These are phyloP conservation scores for Lepidonotus clava DNA, from an alignment of 2,888 invertebrate species.

Conservation along the genomic window DNA sequence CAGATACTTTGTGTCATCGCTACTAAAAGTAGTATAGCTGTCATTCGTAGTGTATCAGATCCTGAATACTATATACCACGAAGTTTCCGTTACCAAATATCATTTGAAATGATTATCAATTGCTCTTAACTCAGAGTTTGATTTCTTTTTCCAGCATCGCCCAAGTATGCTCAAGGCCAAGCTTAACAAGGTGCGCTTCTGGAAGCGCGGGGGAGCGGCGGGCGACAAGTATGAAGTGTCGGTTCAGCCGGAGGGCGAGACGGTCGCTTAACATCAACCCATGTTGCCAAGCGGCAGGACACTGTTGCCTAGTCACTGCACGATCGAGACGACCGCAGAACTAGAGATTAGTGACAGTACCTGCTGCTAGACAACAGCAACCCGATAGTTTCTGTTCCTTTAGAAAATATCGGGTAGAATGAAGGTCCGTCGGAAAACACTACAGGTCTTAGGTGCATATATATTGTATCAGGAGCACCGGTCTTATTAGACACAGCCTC, in stretches of 20 bases:
- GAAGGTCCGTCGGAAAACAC: slow-evolving; percentile 42
- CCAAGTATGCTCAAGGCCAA: slow-evolving; percentile 86
- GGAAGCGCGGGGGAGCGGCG: slow-evolving; percentile 56
- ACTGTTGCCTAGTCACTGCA: slow-evolving; percentile 48
- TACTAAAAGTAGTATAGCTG: too few relatives aligned
- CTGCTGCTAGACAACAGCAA: slow-evolving; percentile 51
- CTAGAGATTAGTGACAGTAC: slow-evolving; percentile 50
- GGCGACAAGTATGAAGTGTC: slow-evolving; percentile 66
- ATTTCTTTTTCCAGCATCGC: slow-evolving; percentile 87
- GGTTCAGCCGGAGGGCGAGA: slow-evolving; percentile 64
- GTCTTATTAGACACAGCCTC: too few relatives aligned
- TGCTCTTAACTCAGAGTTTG: neutral
- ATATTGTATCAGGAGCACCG: too few relatives aligned
- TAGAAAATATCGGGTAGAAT: slow-evolving; percentile 53
- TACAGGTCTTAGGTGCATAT: neutral
- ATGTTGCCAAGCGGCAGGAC: slow-evolving; percentile 47
- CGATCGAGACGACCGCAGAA: slow-evolving; percentile 42
- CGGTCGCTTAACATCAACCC: slow-evolving; percentile 60
- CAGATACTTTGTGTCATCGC: too few relatives aligned
- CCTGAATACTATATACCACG: too few relatives aligned
- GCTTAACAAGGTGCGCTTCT: slow-evolving; percentile 69
- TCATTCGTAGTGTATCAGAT: too few relatives aligned
- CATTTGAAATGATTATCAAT: too few relatives aligned
- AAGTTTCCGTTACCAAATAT: too few relatives aligned
- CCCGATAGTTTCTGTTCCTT: slow-evolving; percentile 38